Evolutionary conservation across 2,113 vertebrate genomes (phyloP).

Genomic region (Ochotona curzoniae): DNA sequence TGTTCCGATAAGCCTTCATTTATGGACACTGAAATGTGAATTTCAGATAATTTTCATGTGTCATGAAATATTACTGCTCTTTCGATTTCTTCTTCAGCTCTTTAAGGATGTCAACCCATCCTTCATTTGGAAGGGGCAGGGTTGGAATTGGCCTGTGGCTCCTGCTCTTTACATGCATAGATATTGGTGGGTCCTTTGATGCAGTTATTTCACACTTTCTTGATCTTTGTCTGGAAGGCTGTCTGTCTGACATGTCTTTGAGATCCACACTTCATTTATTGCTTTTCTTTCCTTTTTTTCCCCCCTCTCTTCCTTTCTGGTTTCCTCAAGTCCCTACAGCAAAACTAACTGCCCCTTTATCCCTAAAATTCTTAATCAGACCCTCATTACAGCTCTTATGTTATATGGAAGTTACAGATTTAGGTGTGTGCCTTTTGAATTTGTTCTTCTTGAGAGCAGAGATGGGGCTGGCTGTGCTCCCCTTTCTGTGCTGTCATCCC

Average conservation of each 20-base stretch:
- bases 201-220: too few relatives aligned
- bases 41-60: background rate
- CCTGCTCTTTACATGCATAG: background rate
- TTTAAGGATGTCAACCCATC: background rate
- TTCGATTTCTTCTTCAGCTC: background rate
- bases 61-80: conserved; percentile 13
- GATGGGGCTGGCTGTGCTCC: too few relatives aligned
- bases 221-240: background rate
- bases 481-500: background rate
- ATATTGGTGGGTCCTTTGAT: background rate
- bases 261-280: background rate
- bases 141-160: background rate
- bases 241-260: background rate
- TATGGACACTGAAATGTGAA: background rate
- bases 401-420: background rate
- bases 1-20: background rate
- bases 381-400: background rate
- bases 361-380: background rate
- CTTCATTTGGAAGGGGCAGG: background rate
- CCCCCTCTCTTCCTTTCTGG: background rate
- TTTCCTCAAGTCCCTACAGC: background rate
- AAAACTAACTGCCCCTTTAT: conserved; percentile 30
- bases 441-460: conserved; percentile 24
- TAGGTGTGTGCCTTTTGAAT: background rate
- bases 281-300: background rate